These are phyloP conservation scores for Muschampia plurimacula DNA, from an alignment of 2,888 invertebrate species.

Conservation along the genomic window DNA sequence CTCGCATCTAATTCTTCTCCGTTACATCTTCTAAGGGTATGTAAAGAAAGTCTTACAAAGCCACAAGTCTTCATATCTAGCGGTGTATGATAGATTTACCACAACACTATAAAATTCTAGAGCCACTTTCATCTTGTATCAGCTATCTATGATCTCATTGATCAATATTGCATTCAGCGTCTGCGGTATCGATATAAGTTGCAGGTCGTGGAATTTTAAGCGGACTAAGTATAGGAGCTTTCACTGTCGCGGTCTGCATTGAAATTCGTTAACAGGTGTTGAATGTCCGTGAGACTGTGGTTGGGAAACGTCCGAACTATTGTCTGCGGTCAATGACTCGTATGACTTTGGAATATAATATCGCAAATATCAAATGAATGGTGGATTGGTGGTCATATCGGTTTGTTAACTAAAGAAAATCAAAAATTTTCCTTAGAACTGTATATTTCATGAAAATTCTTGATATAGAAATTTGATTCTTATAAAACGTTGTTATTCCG, in stretches of 20 bases:
- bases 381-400: neutral
- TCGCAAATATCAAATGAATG: constrained; percentile 26
- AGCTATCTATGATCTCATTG: neutral
- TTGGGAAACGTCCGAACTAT: constrained; percentile 28
- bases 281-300: constrained; percentile 36
- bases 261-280: constrained; percentile 39
- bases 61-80: too few species aligned
- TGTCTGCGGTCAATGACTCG: constrained; percentile 37
- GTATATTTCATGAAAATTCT: too few species aligned
- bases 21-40: too few species aligned
- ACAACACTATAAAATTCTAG: neutral
- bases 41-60: too few species aligned
- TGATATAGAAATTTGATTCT: too few species aligned
- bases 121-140: neutral
- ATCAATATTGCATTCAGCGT: constrained; percentile 14
- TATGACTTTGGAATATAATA: constrained; percentile 34
- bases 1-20: too few species aligned
- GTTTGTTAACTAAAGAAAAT: neutral
- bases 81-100: too few species aligned
- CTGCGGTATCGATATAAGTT: constrained; percentile 23
- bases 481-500: too few species aligned
- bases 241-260: constrained; percentile 44
- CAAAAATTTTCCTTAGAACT: neutral
- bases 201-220: constrained; percentile 35
- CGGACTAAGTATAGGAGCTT: constrained; percentile 36